A percentile compares a stretch with the other conserved stretches of the same genome.
These are phyloP conservation scores for Tilapia sparmanii DNA, from an alignment of 2,113 vertebrate species.

Conservation along the genomic window DNA sequence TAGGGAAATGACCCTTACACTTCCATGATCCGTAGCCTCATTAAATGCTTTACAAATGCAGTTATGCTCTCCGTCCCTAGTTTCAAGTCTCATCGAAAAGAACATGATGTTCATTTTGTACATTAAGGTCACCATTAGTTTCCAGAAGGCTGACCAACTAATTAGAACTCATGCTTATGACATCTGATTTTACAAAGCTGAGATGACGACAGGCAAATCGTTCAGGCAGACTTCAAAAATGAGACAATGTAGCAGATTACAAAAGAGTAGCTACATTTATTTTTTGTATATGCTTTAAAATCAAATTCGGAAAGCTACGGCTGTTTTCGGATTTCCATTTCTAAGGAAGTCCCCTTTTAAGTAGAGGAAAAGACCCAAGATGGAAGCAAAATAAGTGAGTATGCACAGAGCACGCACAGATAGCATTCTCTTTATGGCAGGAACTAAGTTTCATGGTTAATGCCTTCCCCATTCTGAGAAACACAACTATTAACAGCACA, in stretches of 20 bases:
- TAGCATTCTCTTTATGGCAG: background rate
- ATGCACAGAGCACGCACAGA: rapidly evolving
- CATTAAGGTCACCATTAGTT: background rate
- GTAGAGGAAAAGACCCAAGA: background rate
- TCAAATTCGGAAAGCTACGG: rapidly evolving
- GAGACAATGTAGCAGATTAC: background rate
- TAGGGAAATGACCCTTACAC: background rate
- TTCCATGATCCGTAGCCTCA: background rate
- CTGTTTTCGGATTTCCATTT: background rate
- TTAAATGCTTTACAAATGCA: background rate
- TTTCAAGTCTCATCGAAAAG: background rate
- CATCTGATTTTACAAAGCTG: background rate
- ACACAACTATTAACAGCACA: background rate
- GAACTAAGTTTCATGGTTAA: background rate
- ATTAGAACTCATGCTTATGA: background rate
- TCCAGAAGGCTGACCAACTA: background rate
- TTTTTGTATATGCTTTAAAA: background rate
- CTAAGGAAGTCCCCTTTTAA: background rate
- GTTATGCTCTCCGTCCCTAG: background rate
- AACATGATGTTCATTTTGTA: background rate
- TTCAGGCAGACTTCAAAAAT: background rate
- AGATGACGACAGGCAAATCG: background rate
- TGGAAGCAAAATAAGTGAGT: background rate
- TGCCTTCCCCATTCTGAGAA: background rate
- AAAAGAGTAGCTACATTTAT: background rate